Base-by-base conservation (phyloP, 2,113 vertebrate genomes). In the Mixornis gularis region DNA sequence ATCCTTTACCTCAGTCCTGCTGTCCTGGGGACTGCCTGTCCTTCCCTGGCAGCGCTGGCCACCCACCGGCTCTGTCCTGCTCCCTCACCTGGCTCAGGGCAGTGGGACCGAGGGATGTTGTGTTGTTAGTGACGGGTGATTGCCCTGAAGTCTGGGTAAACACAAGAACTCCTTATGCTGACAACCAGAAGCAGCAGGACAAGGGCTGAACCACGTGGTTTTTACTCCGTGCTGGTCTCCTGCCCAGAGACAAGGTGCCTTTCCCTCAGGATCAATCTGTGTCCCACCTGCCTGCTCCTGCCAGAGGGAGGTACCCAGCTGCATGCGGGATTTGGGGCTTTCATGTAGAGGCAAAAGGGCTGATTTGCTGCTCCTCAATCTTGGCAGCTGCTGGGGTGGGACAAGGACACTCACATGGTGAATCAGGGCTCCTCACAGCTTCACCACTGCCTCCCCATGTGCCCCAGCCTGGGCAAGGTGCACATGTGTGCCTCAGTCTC, bases 121-220 rank as follows among this genome's bases (percentile, higher is more conserved):
- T 96, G 94, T 96, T 96, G 95, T 95, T 96, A 94, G 95, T 92
- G 91, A 96, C 85, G 53, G 87, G 26, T 4, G 0, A 87, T 36
- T 91, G 87, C 93, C 77, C 80, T 86, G 17, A 43, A 29, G 62
- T 24, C 53, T n/a, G 27, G 22, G 87, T 86, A 89, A 94, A 95
- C 89, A 92, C 58, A 71, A 34, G 40, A 71, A 21, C 81, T 89
- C 44, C 80, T 68, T 26, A 66, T 79, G 85, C 81, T 94, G 74
- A 79, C 91, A 87, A 91, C 80, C 91, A 92, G 93, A 52, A 71
- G 65, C 70, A 81, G 87, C 25, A 2, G 78, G 87, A 84, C 48
- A 12, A 41, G 65, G 84, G 87, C 93, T 93, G 91, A 52, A 74
- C 51, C 1, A 7, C 0, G 1, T 0, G 1, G 78, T 3, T 89